phyloP scores from a whole-genome alignment of 2,113 vertebrate species.

The Microtus montanus region DNA sequence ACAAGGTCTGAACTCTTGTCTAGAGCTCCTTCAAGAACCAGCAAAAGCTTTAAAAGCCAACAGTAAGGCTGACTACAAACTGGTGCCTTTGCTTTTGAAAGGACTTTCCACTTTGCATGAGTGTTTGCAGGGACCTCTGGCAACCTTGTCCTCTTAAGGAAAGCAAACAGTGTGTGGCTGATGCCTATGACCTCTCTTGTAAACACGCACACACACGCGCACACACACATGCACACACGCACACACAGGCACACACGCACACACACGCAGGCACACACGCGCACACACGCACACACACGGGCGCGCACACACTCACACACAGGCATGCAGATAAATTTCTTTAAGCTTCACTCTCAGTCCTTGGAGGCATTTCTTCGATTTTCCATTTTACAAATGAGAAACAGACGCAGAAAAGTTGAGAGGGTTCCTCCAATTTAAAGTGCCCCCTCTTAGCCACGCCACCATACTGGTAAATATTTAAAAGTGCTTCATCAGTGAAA shows the following conservation, averaged over 20 bases:
- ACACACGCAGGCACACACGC: too few species aligned
- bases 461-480: background rate
- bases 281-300: too few species aligned
- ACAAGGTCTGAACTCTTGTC: background rate
- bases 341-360: background rate
- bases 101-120: background rate
- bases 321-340: too few species aligned
- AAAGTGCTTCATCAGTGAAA: background rate
- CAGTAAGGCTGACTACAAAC: background rate
- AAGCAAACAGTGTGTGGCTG: background rate
- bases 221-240: too few species aligned
- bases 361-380: background rate
- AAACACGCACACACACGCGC: too few species aligned
- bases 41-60: background rate
- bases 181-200: background rate
- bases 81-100: background rate
- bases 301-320: background rate
- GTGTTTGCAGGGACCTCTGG: background rate
- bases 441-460: background rate
- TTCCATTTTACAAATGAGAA: background rate
- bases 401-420: background rate
- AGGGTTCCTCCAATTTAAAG: background rate
- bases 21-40: background rate
- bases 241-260: too few species aligned
- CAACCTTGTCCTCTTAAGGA: background rate